Base-by-base conservation (phyloP, 2,888 invertebrate species). In the Silvanus unidentatus region DNA sequence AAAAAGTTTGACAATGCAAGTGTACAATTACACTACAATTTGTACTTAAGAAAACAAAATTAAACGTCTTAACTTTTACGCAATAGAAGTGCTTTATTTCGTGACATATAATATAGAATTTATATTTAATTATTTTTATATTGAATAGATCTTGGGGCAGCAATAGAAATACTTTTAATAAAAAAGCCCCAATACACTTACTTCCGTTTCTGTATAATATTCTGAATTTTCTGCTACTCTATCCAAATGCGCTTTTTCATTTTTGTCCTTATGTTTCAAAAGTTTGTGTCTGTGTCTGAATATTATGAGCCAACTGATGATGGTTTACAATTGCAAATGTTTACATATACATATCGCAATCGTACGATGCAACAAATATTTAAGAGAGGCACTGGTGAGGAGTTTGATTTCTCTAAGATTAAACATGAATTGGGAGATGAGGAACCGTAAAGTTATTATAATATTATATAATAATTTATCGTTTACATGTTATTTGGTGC, bases 341-440 rank as follows among this genome's bases (percentile, higher is more conserved):
- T 97, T 73, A 94, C n/a, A n/a, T n/a, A n/a, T n/a, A n/a, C n/a
- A n/a, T 99, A 69, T 96, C 98, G 1, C 88, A 90, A 70, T 92
- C 96, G 6, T 99, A 97, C 71, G 99, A 99, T 77, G 95, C 99
- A 35, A 99, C 99, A 44, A 95, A 89, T 95, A 60, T 99, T 94
- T 76, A 88, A 92, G 73, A 81, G 95, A 54, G 93, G 94, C 39
- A 97, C 93, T 8, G 97, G 94, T 42, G 92, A 93, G 73, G 92
- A 93, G 63, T 97, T 97, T 73, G 97, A 97, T 75, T 95, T 95
- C 73, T 89, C 92, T 49, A 94, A 95, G 77, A 93, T 96, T 55
- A 93, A 94, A 74, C 88, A 90, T 58, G 93, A 93, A 72, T 77
- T 92, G 45, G 91, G 89, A 40, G 92, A 92, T 61, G 93, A 93